These are phyloP conservation scores for Philereme transversata DNA, from an alignment of 2,888 invertebrate genomes.

Conservation along the genomic window DNA sequence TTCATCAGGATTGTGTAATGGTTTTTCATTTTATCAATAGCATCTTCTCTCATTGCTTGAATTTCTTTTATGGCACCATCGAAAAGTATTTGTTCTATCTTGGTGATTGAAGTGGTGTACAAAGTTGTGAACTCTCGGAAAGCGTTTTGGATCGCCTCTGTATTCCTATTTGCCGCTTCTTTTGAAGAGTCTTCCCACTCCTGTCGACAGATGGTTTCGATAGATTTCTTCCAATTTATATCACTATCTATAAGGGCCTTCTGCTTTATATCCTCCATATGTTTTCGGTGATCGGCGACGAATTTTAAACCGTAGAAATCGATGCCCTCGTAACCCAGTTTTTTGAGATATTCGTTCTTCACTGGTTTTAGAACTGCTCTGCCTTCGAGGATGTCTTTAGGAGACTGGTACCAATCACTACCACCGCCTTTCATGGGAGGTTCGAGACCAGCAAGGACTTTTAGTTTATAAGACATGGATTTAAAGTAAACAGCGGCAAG, in stretches of 20 bases:
- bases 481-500: conserved; percentile 72
- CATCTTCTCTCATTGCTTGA: conserved; percentile 47
- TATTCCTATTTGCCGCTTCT: conserved; percentile 51
- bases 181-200: conserved; percentile 50
- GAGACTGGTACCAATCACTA: conserved; percentile 67
- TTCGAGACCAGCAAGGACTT: conserved; percentile 67
- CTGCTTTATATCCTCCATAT: conserved; percentile 52
- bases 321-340: conserved; percentile 62
- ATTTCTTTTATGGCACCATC: conserved; percentile 61
- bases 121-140: conserved; percentile 58
- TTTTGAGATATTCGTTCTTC: conserved; percentile 52
- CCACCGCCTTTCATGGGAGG: conserved; percentile 72
- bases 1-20: conserved; percentile 53
- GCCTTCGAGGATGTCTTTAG: conserved; percentile 60
- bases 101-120: conserved; percentile 57
- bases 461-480: conserved; percentile 64
- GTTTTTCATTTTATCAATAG: conserved; percentile 55
- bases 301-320: conserved; percentile 52
- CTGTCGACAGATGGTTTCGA: conserved; percentile 43
- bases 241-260: conserved; percentile 54
- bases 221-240: conserved; percentile 54
- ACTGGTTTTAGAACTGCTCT: conserved; percentile 63
- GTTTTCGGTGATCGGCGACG: conserved; percentile 48
- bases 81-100: conserved; percentile 60
- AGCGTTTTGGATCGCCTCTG: conserved; percentile 53